A percentile compares a stretch with the other conserved stretches of the same genome.
Evolutionary conservation across 2,797 vertebrate genomes (phyloP).

Genomic region (Phrynocephalus forsythii): DNA sequence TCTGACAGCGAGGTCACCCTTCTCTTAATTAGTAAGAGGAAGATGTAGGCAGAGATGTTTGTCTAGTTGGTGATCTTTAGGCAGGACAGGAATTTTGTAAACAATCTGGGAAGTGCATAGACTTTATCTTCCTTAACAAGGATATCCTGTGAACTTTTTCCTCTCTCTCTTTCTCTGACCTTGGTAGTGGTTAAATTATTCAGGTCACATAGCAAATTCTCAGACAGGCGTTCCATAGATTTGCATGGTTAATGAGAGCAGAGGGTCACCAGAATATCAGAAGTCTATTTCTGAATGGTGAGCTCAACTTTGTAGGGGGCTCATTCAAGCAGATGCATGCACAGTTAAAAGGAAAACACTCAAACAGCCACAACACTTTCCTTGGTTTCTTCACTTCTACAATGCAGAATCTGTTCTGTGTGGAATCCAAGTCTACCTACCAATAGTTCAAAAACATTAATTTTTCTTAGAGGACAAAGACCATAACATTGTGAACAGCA

Average conservation of each 20-base stretch:
- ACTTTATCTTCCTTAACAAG: slow-evolving; percentile 38
- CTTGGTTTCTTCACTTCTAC: background rate
- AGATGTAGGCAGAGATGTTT: slow-evolving; percentile 13
- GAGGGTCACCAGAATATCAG: slow-evolving; percentile 2
- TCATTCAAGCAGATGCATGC: slow-evolving; percentile 13
- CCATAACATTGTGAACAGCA: background rate
- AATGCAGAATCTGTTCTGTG: background rate
- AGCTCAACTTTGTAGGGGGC: background rate
- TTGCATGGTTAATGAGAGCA: slow-evolving; percentile 3
- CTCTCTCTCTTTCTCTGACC: background rate
- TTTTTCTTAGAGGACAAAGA: background rate
- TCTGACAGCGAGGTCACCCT: background rate
- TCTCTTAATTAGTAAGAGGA: slow-evolving; percentile 21
- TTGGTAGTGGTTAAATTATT: slow-evolving; percentile 4
- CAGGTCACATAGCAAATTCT: background rate
- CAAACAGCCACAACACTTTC: background rate
- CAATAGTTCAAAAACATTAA: background rate
- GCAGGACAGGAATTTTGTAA: slow-evolving; percentile 31
- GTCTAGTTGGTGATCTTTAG: slow-evolving; percentile 30
- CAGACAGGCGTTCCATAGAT: slow-evolving; percentile 20
- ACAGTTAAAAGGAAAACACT: background rate
- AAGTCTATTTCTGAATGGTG: slow-evolving; percentile 12
- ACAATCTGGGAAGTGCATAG: slow-evolving; percentile 20
- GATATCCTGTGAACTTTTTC: slow-evolving; percentile 19
- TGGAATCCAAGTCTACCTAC: background rate